These are phyloP conservation scores for Rhizoglyphus robini DNA, from an alignment of 1,140 invertebrate genomes.

Conservation along the genomic window DNA sequence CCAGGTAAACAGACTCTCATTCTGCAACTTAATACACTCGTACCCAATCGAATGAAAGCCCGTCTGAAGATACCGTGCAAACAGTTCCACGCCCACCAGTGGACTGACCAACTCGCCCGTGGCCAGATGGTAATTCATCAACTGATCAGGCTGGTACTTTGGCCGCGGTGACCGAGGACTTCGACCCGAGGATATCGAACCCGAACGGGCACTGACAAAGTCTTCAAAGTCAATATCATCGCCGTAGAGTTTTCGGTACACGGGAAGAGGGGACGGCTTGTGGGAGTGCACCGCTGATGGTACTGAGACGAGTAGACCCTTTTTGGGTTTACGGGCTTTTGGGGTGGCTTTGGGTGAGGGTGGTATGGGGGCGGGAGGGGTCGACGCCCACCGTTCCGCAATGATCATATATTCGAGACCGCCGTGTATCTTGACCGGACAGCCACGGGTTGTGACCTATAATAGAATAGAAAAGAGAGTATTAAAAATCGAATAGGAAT, in stretches of 20 bases:
- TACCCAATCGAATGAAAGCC: conserved; percentile 20
- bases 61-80: conserved; percentile 19
- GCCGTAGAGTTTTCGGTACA: not conserved
- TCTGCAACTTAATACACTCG: conserved; percentile 21
- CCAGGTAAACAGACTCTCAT: conserved; percentile 1
- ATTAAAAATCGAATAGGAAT: too few relatives aligned
- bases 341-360: too few relatives aligned
- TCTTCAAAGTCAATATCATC: not conserved
- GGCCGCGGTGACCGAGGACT: not conserved
- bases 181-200: too few relatives aligned
- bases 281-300: conserved; percentile 21
- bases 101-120: not conserved
- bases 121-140: not conserved
- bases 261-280: conserved; percentile 10
- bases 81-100: conserved; percentile 18
- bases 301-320: conserved; percentile 13
- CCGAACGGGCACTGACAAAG: too few relatives aligned
- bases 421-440: conserved; percentile 19
- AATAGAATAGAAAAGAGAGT: too few relatives aligned
- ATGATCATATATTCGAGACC: conserved; percentile 21
- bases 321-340: not conserved
- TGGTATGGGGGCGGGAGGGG: conserved; percentile 17
- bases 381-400: not conserved
- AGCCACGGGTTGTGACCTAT: conserved; percentile 16
- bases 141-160: not conserved